Base-by-base conservation (phyloP, 2,113 vertebrate species). In the Peucedramus taeniatus region DNA sequence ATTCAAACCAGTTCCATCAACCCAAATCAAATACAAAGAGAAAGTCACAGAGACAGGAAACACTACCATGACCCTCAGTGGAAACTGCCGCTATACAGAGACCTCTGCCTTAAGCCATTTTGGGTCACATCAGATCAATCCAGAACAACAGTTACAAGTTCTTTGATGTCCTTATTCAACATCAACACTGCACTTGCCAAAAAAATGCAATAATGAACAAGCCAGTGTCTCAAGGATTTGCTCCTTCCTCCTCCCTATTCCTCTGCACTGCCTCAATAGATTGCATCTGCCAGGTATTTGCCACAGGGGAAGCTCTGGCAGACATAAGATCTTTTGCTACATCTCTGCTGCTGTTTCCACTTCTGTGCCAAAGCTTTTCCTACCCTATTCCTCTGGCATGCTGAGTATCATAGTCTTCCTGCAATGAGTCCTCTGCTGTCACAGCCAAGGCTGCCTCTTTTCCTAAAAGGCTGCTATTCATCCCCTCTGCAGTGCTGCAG, bases 301-400 rank as follows among this genome's bases (percentile, higher is more conserved):
- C 16, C 49, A 40, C 31, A 44, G 10, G 28, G 20, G 49, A 77
- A 74, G 31, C 30, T 74, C 65, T 54, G 28, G 53, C 84, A 93
- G 59, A 53, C 23, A 3, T 0, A 35, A 30, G 12, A 61, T 47
- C 30, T 77, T 51, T 65, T 70, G 44, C 40, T 28, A 47, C 0
- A 0, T 17, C 20, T 37, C 42, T 77, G 28, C 60, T 59, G 31
- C n/a, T 54, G 22, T 44, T 60, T 54, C 13, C 11, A 44, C 7
- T 16, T 22, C 42, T 1, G 10, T 12, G 22, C 68, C 1, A 1
- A 82, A n/a, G 28, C 15, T 5, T 64, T 9, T 12, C 40, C 56
- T 50, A 35, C 49, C 23, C 23, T 21, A 10, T 17, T 60, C n/a
- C 51, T 56, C 51, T 1, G 0, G 10, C 13, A 13, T 0, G 15